Evolutionary conservation across 2,113 vertebrate species (phyloP).

Genomic region (Nyctereutes procyonoides): DNA sequence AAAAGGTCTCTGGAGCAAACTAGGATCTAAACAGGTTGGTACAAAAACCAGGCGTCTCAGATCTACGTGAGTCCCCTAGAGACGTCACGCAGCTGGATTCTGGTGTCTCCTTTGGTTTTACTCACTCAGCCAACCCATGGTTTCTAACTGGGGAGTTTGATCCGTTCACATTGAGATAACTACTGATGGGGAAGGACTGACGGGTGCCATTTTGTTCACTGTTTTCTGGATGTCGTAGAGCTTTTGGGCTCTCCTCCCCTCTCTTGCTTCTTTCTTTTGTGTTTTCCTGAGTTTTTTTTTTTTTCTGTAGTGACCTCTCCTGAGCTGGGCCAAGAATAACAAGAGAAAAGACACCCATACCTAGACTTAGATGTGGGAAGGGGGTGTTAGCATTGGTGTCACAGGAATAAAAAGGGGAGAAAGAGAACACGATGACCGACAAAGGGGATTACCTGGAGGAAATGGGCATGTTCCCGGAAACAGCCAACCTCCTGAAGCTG

Average conservation of each 20-base stretch:
- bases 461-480: background rate
- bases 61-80: too few relatives aligned
- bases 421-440: accelerated
- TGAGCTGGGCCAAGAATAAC: background rate
- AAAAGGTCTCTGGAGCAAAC: background rate
- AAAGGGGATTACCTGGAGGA: background rate
- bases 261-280: background rate
- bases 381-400: background rate
- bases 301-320: background rate
- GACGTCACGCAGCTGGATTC: background rate
- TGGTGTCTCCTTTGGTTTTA: background rate
- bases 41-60: background rate
- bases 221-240: background rate
- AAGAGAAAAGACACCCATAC: background rate
- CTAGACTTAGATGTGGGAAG: background rate
- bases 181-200: too few relatives aligned
- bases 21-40: background rate
- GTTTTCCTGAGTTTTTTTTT: background rate
- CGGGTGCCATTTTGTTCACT: background rate
- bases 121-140: background rate
- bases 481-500: background rate
- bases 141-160: background rate
- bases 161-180: background rate
- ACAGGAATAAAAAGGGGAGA: background rate
- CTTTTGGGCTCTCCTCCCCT: background rate